phyloP scores from a whole-genome alignment of 1,140 invertebrate genomes.

The Cyrtorhinus lividipennis region DNA sequence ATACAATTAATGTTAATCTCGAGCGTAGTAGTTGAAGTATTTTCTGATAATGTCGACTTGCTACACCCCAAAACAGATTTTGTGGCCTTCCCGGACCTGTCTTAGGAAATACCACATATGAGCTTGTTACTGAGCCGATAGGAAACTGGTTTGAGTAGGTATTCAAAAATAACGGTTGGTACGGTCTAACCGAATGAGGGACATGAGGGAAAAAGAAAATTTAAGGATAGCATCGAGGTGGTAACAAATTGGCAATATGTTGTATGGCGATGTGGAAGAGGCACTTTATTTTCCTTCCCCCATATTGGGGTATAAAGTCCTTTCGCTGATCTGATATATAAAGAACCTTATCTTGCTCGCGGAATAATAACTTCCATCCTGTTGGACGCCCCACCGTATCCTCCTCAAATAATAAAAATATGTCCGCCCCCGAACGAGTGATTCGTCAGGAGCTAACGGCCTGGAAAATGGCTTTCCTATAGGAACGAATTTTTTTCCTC shows the following conservation, averaged over 20 bases:
- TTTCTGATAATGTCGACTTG: too few relatives aligned
- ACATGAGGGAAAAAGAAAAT: not conserved
- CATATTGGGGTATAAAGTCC: slow-evolving; percentile 14
- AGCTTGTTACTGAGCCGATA: too few relatives aligned
- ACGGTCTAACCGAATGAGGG: too few relatives aligned
- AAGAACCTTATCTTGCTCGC: slow-evolving; percentile 13
- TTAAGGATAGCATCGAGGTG: slow-evolving; percentile 8
- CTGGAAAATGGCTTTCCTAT: slow-evolving; percentile 15
- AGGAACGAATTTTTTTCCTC: slow-evolving; percentile 9
- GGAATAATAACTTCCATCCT: slow-evolving; percentile 17
- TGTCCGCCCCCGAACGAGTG: slow-evolving; percentile 9
- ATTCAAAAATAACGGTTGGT: too few relatives aligned
- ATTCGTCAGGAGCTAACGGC: slow-evolving; percentile 15
- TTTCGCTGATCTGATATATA: slow-evolving; percentile 15
- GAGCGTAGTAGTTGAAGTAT: too few relatives aligned
- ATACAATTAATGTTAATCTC: too few relatives aligned
- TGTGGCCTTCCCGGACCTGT: too few relatives aligned
- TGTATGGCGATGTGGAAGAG: not conserved
- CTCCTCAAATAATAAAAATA: slow-evolving; percentile 14
- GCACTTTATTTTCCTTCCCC: not conserved
- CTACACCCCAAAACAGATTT: too few relatives aligned
- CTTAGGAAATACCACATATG: too few relatives aligned
- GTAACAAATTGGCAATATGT: slow-evolving; percentile 16
- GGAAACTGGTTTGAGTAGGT: too few relatives aligned
- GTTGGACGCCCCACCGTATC: slow-evolving; percentile 5